Conservation (phyloP, 1,140 invertebrate genomes). For the Lepidurus couesii region DNA sequence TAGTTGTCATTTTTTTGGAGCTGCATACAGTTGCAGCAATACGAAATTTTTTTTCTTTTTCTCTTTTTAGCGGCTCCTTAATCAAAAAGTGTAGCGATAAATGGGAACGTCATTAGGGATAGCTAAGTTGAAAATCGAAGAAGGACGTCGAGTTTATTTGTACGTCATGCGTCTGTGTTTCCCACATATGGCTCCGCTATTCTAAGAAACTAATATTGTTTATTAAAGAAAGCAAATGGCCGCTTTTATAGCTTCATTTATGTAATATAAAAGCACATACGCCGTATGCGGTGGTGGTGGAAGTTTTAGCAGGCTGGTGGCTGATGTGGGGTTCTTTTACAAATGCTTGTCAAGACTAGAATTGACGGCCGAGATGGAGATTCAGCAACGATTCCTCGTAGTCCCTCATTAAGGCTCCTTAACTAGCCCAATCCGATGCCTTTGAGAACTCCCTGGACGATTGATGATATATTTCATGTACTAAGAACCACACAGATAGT, state of each 20-base stretch:
- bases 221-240: background rate
- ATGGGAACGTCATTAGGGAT: background rate
- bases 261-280: background rate
- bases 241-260: constrained; percentile 16
- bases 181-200: background rate
- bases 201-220: constrained; percentile 17
- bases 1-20: constrained; percentile 16
- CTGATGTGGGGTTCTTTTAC: background rate
- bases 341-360: background rate
- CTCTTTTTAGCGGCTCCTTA: background rate
- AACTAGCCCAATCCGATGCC: background rate
- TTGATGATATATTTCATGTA: background rate
- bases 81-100: background rate
- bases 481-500: background rate
- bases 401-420: background rate
- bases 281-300: no score
- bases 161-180: background rate
- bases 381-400: background rate
- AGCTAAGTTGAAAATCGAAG: constrained; percentile 11
- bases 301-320: no score
- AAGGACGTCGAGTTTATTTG: background rate
- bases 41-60: background rate
- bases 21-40: background rate
- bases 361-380: background rate
- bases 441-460: background rate